A percentile compares a stretch with the other conserved stretches of the same genome.
phyloP scores from a whole-genome alignment of 1,140 invertebrate species.

The Cherax quadricarinatus region DNA sequence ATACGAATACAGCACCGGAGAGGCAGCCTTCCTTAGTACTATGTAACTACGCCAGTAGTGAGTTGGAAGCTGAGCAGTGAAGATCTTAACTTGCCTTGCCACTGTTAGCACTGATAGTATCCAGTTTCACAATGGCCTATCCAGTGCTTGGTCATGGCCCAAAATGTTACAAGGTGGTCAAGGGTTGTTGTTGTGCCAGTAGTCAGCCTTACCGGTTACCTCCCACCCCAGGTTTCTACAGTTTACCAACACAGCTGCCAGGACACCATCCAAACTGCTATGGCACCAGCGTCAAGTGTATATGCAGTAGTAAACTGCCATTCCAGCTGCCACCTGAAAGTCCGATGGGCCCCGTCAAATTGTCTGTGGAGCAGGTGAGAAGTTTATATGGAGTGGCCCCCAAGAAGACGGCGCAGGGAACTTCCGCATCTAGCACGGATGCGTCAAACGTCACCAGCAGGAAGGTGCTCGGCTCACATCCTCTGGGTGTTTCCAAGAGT shows the following conservation, averaged over 20 bases:
- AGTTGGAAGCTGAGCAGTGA: not conserved
- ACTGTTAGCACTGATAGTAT: too few relatives aligned
- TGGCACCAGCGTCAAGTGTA: not conserved
- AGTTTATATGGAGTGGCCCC: not conserved
- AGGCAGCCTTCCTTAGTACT: not conserved
- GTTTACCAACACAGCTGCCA: not conserved
- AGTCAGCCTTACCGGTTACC: not conserved
- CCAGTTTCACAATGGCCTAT: not conserved
- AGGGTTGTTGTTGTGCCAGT: constrained; percentile 8
- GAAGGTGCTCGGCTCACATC: not conserved
- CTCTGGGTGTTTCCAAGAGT: not conserved
- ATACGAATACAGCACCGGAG: not conserved
- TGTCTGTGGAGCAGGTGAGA: not conserved
- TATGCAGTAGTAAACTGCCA: not conserved
- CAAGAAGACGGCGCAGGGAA: not conserved
- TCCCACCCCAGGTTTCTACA: not conserved
- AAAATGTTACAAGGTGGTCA: constrained; percentile 10
- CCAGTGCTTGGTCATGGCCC: constrained; percentile 18
- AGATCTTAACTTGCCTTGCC: not conserved
- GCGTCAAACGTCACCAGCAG: not conserved
- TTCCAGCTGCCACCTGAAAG: not conserved
- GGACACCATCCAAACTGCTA: constrained; percentile 3
- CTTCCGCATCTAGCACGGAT: not conserved
- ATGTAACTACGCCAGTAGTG: not conserved
- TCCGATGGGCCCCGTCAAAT: not conserved